Percentiles rank a stretch among this genome's conserved stretches.
Evolutionary conservation across 2,888 invertebrate genomes (phyloP).

Genomic region (Timema podura): DNA sequence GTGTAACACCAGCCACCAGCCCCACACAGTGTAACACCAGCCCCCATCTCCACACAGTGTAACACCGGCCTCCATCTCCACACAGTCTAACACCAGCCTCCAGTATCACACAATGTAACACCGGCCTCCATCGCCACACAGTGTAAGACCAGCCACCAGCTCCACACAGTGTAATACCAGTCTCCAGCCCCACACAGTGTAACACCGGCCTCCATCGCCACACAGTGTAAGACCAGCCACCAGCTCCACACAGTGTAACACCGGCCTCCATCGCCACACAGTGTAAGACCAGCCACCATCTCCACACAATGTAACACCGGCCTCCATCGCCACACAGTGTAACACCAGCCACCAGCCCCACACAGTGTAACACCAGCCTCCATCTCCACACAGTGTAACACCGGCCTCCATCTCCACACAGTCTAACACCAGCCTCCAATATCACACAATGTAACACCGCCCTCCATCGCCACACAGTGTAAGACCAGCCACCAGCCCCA

Average conservation of each 20-base stretch:
- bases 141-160: no score
- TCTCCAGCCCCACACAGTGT: no score
- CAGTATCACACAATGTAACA: no score
- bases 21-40: no score
- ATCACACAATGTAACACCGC: neutral
- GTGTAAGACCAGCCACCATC: neutral
- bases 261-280: neutral
- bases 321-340: no score
- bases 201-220: neutral
- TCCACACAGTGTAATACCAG: no score
- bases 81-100: no score
- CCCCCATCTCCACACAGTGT: no score
- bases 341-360: neutral
- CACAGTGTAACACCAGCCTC: neutral
- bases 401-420: neutral
- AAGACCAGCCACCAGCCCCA: neutral
- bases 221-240: neutral
- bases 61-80: no score
- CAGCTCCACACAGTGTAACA: neutral
- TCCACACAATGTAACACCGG: neutral
- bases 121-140: no score
- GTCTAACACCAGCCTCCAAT: neutral
- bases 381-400: neutral
- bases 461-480: no score
- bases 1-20: no score